A percentile compares a stretch with the other conserved stretches of the same genome.
Conservation (phyloP, 2,113 vertebrate species). For the Entosphenus tridentatus region DNA sequence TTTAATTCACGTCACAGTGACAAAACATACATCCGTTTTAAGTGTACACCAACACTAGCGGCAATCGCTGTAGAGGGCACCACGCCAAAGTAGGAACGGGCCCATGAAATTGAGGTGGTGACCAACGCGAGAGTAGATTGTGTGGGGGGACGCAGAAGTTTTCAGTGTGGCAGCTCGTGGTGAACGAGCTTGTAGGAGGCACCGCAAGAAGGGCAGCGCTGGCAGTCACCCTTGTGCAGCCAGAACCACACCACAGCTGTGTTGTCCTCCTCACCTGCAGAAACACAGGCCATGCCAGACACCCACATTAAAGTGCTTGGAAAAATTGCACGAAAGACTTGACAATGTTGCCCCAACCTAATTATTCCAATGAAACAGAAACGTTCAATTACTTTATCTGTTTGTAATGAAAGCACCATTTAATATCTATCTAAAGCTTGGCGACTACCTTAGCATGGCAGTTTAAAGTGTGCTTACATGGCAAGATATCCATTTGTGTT, state of each 20-base stretch:
- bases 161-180: conserved; percentile 18
- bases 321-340: not conserved
- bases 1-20: no score
- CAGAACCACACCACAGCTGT: conserved; percentile 25
- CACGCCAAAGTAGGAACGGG: no score
- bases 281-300: not conserved
- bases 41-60: no score
- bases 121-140: no score
- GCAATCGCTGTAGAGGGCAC: no score
- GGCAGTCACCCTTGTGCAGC: conserved; percentile 22
- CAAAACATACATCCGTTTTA: no score
- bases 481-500: no score
- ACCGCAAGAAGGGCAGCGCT: conserved; percentile 26
- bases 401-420: not conserved
- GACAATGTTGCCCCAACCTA: not conserved
- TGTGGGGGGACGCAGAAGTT: no score
- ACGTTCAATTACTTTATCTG: not conserved
- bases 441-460: no score
- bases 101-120: no score
- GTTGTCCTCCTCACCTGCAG: conserved; percentile 24
- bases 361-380: not conserved
- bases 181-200: conserved; percentile 26
- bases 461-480: no score
- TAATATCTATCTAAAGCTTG: not conserved
- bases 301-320: not conserved